Conservation (phyloP, 2,797 vertebrate species). For the Microctenopoma steveboyesi region DNA sequence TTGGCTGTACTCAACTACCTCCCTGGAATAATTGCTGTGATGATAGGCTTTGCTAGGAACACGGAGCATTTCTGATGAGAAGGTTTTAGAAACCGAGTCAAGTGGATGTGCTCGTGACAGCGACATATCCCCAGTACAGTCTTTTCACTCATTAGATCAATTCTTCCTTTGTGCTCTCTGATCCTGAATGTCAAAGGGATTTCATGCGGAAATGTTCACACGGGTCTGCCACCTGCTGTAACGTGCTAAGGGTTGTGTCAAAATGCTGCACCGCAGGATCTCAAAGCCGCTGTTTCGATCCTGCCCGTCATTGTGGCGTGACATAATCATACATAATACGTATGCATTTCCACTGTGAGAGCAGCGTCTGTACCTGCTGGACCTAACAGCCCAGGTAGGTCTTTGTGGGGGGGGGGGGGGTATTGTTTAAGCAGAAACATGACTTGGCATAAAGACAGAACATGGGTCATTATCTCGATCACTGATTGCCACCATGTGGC, state of each 20-base stretch:
- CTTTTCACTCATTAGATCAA: conserved; percentile 55
- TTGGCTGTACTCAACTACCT: conserved; percentile 65
- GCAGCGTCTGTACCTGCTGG: conserved; percentile 7
- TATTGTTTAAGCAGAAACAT: neutral
- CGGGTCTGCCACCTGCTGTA: conserved; percentile 16
- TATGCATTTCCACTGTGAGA: conserved; percentile 2
- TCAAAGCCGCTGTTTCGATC: conserved; percentile 13
- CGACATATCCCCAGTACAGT: conserved; percentile 34
- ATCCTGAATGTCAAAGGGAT: conserved; percentile 49
- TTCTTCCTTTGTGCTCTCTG: conserved; percentile 33
- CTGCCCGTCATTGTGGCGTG: neutral
- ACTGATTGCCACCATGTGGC: conserved; percentile 19
- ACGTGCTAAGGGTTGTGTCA: conserved; percentile 14
- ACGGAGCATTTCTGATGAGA: conserved; percentile 63
- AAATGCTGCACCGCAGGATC: conserved; percentile 31
- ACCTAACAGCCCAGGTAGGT: neutral
- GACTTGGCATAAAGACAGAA: conserved; percentile 22
- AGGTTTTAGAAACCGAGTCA: conserved; percentile 44
- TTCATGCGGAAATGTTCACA: conserved; percentile 15
- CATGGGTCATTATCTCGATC: conserved; percentile 10
- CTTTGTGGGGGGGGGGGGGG: neutral
- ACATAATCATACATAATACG: conserved; percentile 6
- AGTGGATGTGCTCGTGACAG: conserved; percentile 19
- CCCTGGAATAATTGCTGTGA: conserved; percentile 77
- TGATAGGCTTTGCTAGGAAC: conserved; percentile 71